These are phyloP conservation scores for Ernsta delagoae DNA, from an alignment of 2,888 invertebrate species.

Conservation along the genomic window DNA sequence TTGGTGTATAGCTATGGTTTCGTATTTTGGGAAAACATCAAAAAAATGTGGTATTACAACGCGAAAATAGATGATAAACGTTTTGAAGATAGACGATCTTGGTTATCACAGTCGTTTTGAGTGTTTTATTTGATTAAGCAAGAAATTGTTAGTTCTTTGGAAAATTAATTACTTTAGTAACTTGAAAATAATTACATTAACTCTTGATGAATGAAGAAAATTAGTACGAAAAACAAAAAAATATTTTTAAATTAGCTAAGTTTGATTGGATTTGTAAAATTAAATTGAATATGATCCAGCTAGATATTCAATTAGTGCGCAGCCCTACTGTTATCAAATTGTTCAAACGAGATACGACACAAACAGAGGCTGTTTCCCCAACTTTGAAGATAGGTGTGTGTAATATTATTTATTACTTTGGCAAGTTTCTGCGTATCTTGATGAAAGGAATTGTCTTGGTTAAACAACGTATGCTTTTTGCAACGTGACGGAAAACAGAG, in stretches of 20 bases:
- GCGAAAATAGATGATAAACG: too few species aligned
- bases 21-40: too few species aligned
- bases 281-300: background rate
- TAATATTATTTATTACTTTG: constrained; percentile 37
- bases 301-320: background rate
- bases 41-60: too few species aligned
- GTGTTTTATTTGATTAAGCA: too few species aligned
- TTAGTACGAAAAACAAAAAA: background rate
- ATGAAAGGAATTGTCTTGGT: constrained; percentile 23
- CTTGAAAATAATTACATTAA: too few species aligned
- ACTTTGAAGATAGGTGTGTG: constrained; percentile 29
- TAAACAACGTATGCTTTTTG: constrained; percentile 21
- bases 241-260: background rate
- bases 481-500: constrained; percentile 7
- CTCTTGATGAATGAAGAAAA: too few species aligned
- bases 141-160: too few species aligned
- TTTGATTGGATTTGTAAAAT: background rate
- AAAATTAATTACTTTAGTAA: too few species aligned
- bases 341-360: constrained; percentile 20
- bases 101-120: too few species aligned
- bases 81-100: too few species aligned
- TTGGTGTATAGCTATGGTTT: too few species aligned
- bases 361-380: constrained; percentile 26
- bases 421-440: constrained; percentile 33
- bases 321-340: constrained; percentile 28